Percentiles rank a stretch among this genome's conserved stretches.
These are phyloP conservation scores for Eupristina koningsbergeri DNA, from an alignment of 1,140 invertebrate species.

Conservation along the genomic window DNA sequence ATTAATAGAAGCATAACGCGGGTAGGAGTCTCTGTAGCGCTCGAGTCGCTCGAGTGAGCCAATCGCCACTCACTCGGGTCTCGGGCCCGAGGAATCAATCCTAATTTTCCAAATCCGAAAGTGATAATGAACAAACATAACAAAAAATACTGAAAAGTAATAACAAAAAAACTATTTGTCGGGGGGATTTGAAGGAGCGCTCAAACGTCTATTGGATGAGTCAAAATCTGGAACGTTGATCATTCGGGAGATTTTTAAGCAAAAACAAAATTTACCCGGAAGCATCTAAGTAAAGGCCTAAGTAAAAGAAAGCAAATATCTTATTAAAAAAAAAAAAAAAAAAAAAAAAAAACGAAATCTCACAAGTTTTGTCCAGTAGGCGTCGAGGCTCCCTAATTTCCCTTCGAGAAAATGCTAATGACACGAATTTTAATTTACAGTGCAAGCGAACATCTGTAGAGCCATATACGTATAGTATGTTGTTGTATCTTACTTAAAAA, in stretches of 20 bases:
- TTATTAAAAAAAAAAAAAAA: too few species aligned
- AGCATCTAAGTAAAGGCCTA: conserved; percentile 56
- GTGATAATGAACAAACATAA: conserved; percentile 46
- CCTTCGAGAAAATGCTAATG: conserved; percentile 57
- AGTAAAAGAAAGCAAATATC: conserved; percentile 16
- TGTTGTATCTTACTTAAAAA: conserved; percentile 70
- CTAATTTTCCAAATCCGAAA: conserved; percentile 59
- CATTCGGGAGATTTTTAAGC: neutral
- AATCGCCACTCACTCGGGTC: conserved; percentile 53
- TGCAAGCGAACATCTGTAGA: conserved; percentile 75
- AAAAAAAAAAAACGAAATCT: neutral
- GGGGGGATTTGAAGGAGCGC: neutral
- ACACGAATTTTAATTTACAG: conserved; percentile 74
- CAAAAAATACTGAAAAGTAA: conserved; percentile 41
- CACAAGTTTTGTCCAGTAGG: neutral
- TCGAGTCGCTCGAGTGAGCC: conserved; percentile 56
- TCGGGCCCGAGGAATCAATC: conserved; percentile 58
- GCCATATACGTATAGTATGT: conserved; percentile 74
- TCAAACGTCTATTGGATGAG: conserved; percentile 50
- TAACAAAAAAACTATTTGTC: conserved; percentile 39
- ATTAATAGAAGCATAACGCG: conserved; percentile 73
- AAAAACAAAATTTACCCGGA: conserved; percentile 2
- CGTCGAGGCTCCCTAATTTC: conserved; percentile 46
- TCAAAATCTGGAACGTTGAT: conserved; percentile 34
- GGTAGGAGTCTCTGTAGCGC: conserved; percentile 72